Conservation (phyloP, 2,113 vertebrate species). For the Ammospiza nelsoni region DNA sequence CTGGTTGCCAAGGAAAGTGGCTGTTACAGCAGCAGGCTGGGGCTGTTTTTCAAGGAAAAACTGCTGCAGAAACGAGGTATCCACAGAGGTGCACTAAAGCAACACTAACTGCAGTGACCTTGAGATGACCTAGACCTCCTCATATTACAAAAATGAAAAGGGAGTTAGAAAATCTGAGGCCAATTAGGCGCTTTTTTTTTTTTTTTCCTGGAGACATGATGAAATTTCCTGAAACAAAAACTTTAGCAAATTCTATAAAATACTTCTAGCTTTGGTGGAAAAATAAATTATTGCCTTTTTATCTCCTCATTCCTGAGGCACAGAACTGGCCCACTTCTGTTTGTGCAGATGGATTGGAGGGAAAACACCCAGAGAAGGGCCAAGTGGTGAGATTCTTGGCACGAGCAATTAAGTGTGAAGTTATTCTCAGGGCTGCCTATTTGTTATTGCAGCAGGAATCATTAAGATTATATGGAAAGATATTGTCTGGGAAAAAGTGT, state of each 20-base stretch:
- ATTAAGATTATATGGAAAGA: constrained; percentile 58
- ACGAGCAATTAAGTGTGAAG: constrained; percentile 57
- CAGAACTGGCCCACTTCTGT: constrained; percentile 79
- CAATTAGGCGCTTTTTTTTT: constrained; percentile 60
- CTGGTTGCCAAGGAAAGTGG: constrained; percentile 77
- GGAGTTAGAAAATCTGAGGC: constrained; percentile 75
- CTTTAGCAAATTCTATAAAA: constrained; percentile 78
- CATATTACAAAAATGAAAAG: constrained; percentile 74
- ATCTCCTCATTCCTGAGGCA: constrained; percentile 81
- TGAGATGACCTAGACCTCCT: constrained; percentile 76
- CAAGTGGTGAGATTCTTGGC: constrained; percentile 76
- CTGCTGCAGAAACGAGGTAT: constrained; percentile 77
- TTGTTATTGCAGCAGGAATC: constrained; percentile 63
- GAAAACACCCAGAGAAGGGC: constrained; percentile 81
- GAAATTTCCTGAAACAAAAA: constrained; percentile 86
- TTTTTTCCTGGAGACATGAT: constrained; percentile 80
- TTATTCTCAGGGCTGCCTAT: constrained; percentile 64
- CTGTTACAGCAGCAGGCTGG: constrained; percentile 67
- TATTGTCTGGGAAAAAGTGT: constrained; percentile 50
- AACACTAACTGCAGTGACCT: constrained; percentile 76
- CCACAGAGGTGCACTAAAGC: constrained; percentile 79
- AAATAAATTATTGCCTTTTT: constrained; percentile 81
- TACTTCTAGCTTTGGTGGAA: constrained; percentile 78
- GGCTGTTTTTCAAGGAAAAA: constrained; percentile 76
- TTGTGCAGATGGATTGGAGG: constrained; percentile 82